phyloP scores from a whole-genome alignment of 2,113 vertebrate genomes.

The Lepidothrix coronata region DNA sequence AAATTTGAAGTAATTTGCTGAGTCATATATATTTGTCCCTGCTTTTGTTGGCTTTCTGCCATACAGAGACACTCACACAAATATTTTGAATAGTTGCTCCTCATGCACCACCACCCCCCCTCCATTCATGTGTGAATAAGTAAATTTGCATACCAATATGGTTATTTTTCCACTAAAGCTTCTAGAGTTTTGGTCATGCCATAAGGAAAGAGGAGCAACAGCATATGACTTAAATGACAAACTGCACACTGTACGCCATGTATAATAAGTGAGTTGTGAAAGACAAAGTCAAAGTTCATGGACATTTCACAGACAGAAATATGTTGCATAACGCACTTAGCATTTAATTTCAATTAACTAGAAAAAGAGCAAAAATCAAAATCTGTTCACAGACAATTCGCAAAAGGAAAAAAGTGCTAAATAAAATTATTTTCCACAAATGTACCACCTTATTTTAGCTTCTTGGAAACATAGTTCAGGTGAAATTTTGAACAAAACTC shows the following conservation, averaged over 20 bases:
- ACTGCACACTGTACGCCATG: conserved; percentile 55
- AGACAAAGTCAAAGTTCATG: conserved; percentile 67
- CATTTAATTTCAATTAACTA: conserved; percentile 66
- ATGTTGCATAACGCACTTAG: conserved; percentile 59
- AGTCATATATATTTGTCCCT: conserved; percentile 61
- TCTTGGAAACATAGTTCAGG: not conserved
- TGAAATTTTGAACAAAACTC: not conserved
- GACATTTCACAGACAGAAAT: conserved; percentile 68
- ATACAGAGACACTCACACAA: conserved; percentile 56
- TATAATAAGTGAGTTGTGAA: conserved; percentile 69
- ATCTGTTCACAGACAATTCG: conserved; percentile 67
- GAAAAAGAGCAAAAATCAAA: conserved; percentile 69
- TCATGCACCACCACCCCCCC: not conserved
- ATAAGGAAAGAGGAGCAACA: conserved; percentile 71
- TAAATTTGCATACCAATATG: conserved; percentile 71
- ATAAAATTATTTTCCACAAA: conserved; percentile 8
- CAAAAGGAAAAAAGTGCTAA: conserved; percentile 22
- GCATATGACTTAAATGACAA: conserved; percentile 71
- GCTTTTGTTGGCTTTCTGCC: conserved; percentile 57
- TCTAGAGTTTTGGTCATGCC: conserved; percentile 69
- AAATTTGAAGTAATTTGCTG: conserved; percentile 53
- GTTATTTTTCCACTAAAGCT: conserved; percentile 68
- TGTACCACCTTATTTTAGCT: not conserved
- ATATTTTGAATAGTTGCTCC: conserved; percentile 62
- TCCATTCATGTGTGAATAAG: conserved; percentile 64